Percentiles rank a stretch among this genome's conserved stretches.
phyloP scores from a whole-genome alignment of 2,113 vertebrate genomes.

The Siniperca chuatsi region DNA sequence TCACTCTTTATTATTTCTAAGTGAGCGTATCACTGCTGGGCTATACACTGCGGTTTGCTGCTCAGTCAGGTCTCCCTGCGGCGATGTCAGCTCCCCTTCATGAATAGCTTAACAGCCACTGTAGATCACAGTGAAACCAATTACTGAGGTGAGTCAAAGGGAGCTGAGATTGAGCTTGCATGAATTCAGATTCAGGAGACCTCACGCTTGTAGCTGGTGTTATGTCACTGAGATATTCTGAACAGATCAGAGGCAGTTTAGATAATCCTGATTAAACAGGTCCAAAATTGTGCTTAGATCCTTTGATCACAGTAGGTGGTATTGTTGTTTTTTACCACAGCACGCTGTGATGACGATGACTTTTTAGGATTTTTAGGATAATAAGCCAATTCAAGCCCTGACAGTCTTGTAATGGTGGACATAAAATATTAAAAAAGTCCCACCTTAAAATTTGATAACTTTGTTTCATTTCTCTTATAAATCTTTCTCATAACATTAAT shows the following conservation, averaged over 20 bases:
- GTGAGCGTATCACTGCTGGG: constrained; percentile 44
- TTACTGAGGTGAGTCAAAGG: constrained; percentile 75
- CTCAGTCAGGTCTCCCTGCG: constrained; percentile 54
- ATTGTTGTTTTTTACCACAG: constrained; percentile 35
- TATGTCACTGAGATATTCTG: constrained; percentile 28
- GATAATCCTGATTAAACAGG: constrained; percentile 51
- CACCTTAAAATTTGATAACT: constrained; percentile 42
- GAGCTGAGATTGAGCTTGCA: constrained; percentile 51
- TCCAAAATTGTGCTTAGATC: constrained; percentile 18
- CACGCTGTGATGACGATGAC: neutral
- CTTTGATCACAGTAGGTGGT: constrained; percentile 38
- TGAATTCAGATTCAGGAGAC: constrained; percentile 56
- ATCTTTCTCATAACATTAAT: constrained; percentile 10
- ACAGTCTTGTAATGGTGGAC: constrained; percentile 8
- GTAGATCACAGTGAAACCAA: constrained; percentile 76
- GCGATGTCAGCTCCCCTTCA: constrained; percentile 63
- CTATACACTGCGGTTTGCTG: constrained; percentile 39
- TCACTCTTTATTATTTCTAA: constrained; percentile 55
- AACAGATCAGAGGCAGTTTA: constrained; percentile 47
- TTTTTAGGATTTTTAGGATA: constrained; percentile 2
- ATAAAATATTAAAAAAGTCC: constrained; percentile 53
- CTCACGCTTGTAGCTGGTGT: constrained; percentile 35
- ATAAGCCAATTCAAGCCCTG: constrained; percentile 27
- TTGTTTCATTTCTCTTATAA: constrained; percentile 26
- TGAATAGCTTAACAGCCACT: constrained; percentile 74